These are phyloP conservation scores for Euplexia lucipara DNA, from an alignment of 2,888 invertebrate species.

Conservation along the genomic window DNA sequence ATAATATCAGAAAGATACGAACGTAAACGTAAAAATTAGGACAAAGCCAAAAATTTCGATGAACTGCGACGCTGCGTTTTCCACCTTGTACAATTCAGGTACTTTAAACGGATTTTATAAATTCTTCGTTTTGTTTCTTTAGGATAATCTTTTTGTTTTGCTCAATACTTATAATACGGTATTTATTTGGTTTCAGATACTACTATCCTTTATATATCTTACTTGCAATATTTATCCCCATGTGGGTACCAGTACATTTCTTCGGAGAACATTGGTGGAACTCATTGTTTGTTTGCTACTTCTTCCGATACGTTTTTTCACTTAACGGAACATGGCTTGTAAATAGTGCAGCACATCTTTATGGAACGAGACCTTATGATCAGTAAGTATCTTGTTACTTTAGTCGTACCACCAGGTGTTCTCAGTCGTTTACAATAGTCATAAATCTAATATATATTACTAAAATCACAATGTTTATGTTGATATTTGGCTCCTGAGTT, in stretches of 20 bases:
- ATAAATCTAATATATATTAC: background rate
- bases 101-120: too few relatives aligned
- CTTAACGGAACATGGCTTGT: slow-evolving; percentile 96
- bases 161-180: background rate
- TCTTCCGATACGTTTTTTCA: slow-evolving; percentile 91
- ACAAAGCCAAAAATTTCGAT: too few relatives aligned
- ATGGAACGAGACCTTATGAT: slow-evolving; percentile 95
- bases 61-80: too few relatives aligned
- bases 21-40: too few relatives aligned
- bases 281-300: slow-evolving; percentile 91
- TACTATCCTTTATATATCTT: slow-evolving; percentile 91
- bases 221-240: slow-evolving; percentile 92
- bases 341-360: slow-evolving; percentile 95
- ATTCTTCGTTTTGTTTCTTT: background rate
- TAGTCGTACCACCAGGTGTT: background rate
- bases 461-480: too few relatives aligned
- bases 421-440: background rate
- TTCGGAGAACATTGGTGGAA: slow-evolving; percentile 93
- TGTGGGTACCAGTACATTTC: slow-evolving; percentile 92
- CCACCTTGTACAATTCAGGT: too few relatives aligned
- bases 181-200: slow-evolving; percentile 88
- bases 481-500: too few relatives aligned
- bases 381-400: slow-evolving; percentile 83
- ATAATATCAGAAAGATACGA: too few relatives aligned
- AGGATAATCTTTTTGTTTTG: background rate